Evolutionary conservation across 1,140 invertebrate genomes (phyloP).

Genomic region (Drosophila ambigua): DNA sequence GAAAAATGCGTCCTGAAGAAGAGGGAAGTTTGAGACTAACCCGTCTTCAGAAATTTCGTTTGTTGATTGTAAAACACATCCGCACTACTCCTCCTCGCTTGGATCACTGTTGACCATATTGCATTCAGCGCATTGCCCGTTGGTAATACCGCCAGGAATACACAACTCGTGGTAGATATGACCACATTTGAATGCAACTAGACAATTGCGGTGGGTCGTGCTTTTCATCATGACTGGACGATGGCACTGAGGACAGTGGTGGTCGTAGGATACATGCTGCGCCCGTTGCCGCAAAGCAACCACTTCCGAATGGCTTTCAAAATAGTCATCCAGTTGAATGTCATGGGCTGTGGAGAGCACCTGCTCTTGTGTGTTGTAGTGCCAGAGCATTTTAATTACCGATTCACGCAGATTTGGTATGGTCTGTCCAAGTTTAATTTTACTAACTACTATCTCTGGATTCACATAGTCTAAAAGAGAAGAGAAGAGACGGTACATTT

Average conservation of each 20-base stretch:
- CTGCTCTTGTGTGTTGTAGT: conserved; percentile 96
- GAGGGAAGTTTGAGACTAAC: too few species aligned
- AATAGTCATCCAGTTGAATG: conserved; percentile 95
- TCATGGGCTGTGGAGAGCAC: conserved; percentile 95
- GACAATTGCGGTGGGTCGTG: conserved; percentile 87
- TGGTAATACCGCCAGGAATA: conserved; percentile 85
- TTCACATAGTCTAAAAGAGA: conserved; percentile 89
- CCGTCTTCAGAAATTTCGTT: too few species aligned
- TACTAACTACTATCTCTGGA: conserved; percentile 93
- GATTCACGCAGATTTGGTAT: conserved; percentile 96
- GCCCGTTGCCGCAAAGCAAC: conserved; percentile 91
- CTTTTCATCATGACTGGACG: conserved; percentile 87
- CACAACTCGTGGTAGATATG: conserved; percentile 96
- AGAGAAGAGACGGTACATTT: not conserved
- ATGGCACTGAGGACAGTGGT: conserved; percentile 90
- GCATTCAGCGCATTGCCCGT: conserved; percentile 86
- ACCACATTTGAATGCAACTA: conserved; percentile 94
- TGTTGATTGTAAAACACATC: too few species aligned
- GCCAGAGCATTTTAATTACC: conserved; percentile 97
- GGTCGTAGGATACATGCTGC: conserved; percentile 88
- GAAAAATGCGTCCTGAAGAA: conserved; percentile 2
- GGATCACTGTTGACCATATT: conserved; percentile 22
- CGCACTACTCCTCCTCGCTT: not conserved
- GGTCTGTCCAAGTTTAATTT: conserved; percentile 92
- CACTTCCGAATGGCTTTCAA: conserved; percentile 93